Evolutionary conservation across 2,888 invertebrate genomes (phyloP).

Genomic region (Eristalis tenax): DNA sequence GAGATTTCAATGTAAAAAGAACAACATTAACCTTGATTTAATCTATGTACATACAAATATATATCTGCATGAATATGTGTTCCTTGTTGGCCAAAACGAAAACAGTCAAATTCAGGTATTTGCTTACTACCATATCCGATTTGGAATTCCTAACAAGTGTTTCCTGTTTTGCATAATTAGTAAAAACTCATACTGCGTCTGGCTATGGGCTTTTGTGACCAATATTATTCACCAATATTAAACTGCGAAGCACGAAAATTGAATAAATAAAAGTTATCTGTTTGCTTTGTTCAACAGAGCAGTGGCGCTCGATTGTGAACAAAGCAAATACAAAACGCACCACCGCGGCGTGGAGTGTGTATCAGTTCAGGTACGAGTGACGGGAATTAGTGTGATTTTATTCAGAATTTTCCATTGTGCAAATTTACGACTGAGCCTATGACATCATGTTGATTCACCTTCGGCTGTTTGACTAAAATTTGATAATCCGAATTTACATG

Average conservation of each 20-base stretch:
- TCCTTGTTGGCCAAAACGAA: background rate
- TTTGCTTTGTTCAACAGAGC: background rate
- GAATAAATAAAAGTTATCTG: background rate
- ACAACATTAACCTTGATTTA: background rate
- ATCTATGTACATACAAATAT: no score
- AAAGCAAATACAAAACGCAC: background rate
- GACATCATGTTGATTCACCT: no score
- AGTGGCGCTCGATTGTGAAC: background rate
- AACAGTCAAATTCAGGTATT: background rate
- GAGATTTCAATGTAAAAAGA: no score
- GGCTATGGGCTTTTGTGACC: background rate
- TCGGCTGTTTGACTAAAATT: no score
- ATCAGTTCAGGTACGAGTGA: background rate
- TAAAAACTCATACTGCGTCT: background rate
- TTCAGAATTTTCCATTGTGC: no score
- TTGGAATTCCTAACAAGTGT: background rate
- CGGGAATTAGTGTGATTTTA: no score
- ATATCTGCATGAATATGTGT: background rate
- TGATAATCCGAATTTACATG: no score
- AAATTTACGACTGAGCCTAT: no score
- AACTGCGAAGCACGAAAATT: background rate
- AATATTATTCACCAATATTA: background rate
- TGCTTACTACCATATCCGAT: background rate
- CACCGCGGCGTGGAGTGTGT: background rate
- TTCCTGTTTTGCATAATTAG: background rate